Percentiles rank a stretch among this genome's conserved stretches.
Evolutionary conservation across 2,113 vertebrate genomes (phyloP).

Genomic region (Callipepla squamata): DNA sequence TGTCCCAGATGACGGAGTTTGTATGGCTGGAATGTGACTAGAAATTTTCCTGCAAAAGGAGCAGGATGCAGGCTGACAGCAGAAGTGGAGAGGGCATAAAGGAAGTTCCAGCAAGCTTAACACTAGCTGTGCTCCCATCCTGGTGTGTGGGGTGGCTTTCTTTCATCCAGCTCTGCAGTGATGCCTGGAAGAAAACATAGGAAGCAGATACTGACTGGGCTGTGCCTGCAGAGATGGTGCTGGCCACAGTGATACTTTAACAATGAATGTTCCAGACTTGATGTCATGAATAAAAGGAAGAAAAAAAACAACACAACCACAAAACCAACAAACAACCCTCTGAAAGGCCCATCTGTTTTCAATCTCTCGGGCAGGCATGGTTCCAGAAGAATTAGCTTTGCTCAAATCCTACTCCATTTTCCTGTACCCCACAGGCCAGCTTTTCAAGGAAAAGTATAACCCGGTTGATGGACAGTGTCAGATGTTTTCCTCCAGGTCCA

Average conservation of each 20-base stretch:
- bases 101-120: neutral
- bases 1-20: neutral
- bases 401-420: neutral
- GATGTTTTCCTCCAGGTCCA: slow-evolving; percentile 23
- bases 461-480: neutral
- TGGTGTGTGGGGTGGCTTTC: neutral
- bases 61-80: neutral
- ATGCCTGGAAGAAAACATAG: neutral
- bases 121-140: neutral
- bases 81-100: neutral
- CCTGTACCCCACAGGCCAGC: slow-evolving; percentile 7
- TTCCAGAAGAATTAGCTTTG: slow-evolving; percentile 31
- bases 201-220: neutral
- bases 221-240: neutral
- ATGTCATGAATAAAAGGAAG: slow-evolving; percentile 7
- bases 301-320: neutral
- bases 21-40: neutral
- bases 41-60: neutral
- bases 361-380: neutral
- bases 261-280: neutral
- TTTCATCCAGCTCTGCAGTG: neutral
- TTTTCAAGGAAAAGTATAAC: slow-evolving; percentile 3
- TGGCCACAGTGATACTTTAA: neutral
- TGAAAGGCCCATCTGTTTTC: slow-evolving; percentile 35
- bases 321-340: slow-evolving; percentile 45